Evolutionary conservation across 2,888 invertebrate genomes (phyloP), one percentile per base, ranked within the genome.

Genomic region (Rhingia rostrata): DNA sequence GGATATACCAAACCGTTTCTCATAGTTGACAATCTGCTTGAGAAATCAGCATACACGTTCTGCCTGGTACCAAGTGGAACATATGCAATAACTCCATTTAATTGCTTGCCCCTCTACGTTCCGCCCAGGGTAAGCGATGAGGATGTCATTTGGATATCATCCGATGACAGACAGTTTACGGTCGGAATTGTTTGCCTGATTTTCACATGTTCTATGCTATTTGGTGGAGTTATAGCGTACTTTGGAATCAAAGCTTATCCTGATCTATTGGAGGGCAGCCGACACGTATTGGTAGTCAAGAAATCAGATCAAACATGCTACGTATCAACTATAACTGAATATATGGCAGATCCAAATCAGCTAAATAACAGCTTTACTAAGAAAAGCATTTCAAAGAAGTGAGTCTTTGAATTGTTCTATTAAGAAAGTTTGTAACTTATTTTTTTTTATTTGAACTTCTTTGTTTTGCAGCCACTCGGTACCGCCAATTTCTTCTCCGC

Each of bases 41-140:
- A 81, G 0, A 90, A 89, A 61, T 83, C 79, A 3, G 90, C 91
- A 0, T 91, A 91, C 12, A 90, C 90, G 0, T 90, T 91, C 53
- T 91, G 90, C 51, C 83, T 90, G 79, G 79, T 90, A 35, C 86
- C 87, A 0, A 33, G 63, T 9, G 64, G 86, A 0, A 72, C 77
- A 2, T 43, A 73, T 6, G 86, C 86, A 0, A 87, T 91, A 37
- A 88, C 91, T 3, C 90, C 90, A 0, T 88, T 91, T 37, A 88
- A 88, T 47, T 91, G 90, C 47, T 87, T 89, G 73, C 90, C 90
- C 0, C 67, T 90, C 7, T 67, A 90, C 86, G 88, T 91, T 4
- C 90, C 90, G 0, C 0, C 22, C 0, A 37, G 14, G 0, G 6
- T 4, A 0, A 35, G n/a, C 0, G 9, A 10, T 3, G 74, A 86